Conservation (phyloP, 2,888 invertebrate genomes). For the Ichneumon xanthorius region DNA sequence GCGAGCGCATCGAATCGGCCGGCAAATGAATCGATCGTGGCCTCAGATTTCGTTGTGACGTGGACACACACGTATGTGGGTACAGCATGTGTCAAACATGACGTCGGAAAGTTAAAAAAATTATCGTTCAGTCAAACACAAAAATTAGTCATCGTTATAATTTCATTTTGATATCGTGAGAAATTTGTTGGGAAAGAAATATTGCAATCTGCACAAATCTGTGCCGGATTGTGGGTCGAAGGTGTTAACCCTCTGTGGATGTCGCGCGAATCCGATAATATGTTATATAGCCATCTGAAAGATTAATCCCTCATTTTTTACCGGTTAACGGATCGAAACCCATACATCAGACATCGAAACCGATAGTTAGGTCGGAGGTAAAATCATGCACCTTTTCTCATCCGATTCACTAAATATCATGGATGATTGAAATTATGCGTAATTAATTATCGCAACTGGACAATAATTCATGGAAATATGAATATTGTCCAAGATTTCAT, state of each 20-base stretch:
- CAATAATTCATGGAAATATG: not conserved
- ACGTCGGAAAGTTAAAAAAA: not conserved
- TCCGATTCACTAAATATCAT: not conserved
- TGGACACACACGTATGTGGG: conserved; percentile 22
- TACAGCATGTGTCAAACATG: not conserved
- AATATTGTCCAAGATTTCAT: not conserved
- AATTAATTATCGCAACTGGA: not conserved
- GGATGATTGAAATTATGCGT: not conserved
- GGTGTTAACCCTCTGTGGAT: not conserved
- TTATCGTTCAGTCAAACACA: not conserved
- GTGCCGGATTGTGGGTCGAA: not conserved
- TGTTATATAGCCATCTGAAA: not conserved
- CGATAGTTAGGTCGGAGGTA: not conserved
- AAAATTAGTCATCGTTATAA: not conserved
- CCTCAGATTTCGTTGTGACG: conserved; percentile 58
- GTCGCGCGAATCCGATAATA: not conserved
- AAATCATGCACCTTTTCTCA: not conserved
- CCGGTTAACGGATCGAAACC: not conserved
- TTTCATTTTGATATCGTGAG: not conserved
- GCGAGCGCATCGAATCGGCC: conserved; percentile 72
- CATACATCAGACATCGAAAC: not conserved
- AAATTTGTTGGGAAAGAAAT: not conserved
- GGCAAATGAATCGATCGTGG: conserved; percentile 75
- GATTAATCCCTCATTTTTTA: not conserved
- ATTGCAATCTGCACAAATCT: not conserved